These are phyloP conservation scores for Harmothoe impar DNA, from an alignment of 2,888 invertebrate genomes.

Conservation along the genomic window DNA sequence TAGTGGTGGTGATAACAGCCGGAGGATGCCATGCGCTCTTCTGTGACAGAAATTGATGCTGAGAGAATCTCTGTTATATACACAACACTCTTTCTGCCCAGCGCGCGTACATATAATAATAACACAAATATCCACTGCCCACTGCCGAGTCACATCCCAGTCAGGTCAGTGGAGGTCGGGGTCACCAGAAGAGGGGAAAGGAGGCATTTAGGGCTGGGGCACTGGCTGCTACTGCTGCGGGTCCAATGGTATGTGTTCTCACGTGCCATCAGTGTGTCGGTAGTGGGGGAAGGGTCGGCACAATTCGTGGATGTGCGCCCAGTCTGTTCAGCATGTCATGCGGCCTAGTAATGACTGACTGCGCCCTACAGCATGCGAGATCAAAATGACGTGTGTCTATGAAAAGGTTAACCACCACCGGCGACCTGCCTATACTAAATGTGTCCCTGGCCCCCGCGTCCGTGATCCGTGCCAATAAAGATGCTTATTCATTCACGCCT, in stretches of 20 bases:
- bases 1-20: background rate
- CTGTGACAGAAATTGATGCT: background rate
- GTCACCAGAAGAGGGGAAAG: background rate
- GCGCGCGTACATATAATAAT: background rate
- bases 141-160: constrained; percentile 32
- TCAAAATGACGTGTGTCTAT: constrained; percentile 29
- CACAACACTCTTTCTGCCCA: background rate
- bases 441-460: too few species aligned
- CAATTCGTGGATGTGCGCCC: background rate
- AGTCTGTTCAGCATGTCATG: constrained; percentile 16
- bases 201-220: constrained; percentile 20
- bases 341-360: background rate
- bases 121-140: background rate
- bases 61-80: background rate
- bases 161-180: constrained; percentile 45
- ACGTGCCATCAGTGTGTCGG: background rate
- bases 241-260: constrained; percentile 23
- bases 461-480: too few species aligned
- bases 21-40: background rate
- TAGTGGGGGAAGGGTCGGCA: background rate
- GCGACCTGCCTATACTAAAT: too few species aligned
- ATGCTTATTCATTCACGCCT: too few species aligned
- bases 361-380: background rate
- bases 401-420: background rate
- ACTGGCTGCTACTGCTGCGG: background rate